Evolutionary conservation across 1,140 invertebrate genomes (phyloP).

Genomic region (Drosophila hydei): DNA sequence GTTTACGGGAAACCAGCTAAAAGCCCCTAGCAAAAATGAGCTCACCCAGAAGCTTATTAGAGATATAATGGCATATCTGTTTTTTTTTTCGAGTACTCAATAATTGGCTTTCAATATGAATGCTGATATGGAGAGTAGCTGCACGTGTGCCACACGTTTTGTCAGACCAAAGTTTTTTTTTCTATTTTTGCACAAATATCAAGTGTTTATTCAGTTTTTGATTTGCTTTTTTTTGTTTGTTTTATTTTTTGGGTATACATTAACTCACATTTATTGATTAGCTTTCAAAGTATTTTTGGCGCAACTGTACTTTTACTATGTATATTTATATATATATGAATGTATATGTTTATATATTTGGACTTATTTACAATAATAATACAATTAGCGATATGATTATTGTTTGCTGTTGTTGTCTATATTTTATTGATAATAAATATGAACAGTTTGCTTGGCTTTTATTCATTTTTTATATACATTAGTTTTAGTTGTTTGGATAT

Average conservation of each 20-base stretch:
- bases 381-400: constrained; percentile 61
- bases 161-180: not conserved
- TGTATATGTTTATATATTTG: constrained; percentile 29
- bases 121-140: constrained; percentile 10
- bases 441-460: constrained; percentile 10
- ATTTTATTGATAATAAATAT: not conserved
- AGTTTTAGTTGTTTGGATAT: not conserved
- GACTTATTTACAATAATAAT: constrained; percentile 49
- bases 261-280: constrained; percentile 69
- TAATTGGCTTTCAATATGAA: not conserved
- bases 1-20: too few relatives aligned
- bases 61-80: not conserved
- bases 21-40: too few relatives aligned
- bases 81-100: not conserved
- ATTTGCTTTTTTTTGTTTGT: constrained; percentile 12
- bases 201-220: constrained; percentile 63
- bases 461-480: constrained; percentile 43
- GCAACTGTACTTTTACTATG: constrained; percentile 59
- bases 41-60: too few relatives aligned
- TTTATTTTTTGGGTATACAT: constrained; percentile 59
- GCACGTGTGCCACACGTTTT: constrained; percentile 68
- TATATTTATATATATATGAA: constrained; percentile 29
- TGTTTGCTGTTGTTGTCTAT: constrained; percentile 27
- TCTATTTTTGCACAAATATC: constrained; percentile 56
- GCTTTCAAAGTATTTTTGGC: constrained; percentile 45